Evolutionary conservation across 2,113 vertebrate species (phyloP), one percentile per base, ranked within the genome.

Genomic region (Aptenodytes patagonicus): DNA sequence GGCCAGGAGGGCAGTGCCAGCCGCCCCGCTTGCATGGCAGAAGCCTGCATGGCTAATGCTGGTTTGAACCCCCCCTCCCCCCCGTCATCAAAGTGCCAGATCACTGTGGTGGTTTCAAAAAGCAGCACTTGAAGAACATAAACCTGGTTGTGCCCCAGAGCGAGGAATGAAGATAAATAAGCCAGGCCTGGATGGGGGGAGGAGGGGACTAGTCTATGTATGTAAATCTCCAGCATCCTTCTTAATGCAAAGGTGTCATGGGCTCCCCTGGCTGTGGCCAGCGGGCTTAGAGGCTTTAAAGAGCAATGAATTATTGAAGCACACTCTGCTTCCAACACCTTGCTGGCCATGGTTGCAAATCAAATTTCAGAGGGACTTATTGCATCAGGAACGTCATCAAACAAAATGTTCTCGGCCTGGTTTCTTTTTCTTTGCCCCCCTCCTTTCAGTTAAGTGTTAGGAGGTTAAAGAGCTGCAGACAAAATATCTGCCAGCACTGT

Each of bases 11-110:
- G 81, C 89, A 78, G 4, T 13, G 73, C 84, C 91, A 76, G 86
- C 75, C 13, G 0, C 66, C 36, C 72, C 2, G 15, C 46, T 95
- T 95, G 95, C 89, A 96, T 97, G 96, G 72, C 69, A 77, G 52
- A 38, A 47, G 89, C 94, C 94, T 84, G 94, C 93, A 94, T 96
- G 96, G 92, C 83, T 91, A 69, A 26, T 26, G 80, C 31, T 90
- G 90, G 47, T 69, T 78, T 55, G 69, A 77, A 77, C 5, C 6
- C 13, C 26, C 13, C 19, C 62, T 22, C 5, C 21, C 10, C 22
- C 62, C 28, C 2, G 2, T 38, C 66, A 34, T 57, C 44, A 3
- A 40, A 89, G 42, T 10, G 0, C 69, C 73, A 36, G 66, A 19
- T 64, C 78, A 58, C 60, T 24, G 40, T 8, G 17, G 29, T 0